Conservation (phyloP, 2,888 invertebrate genomes). For the Parnassius glacialis region DNA sequence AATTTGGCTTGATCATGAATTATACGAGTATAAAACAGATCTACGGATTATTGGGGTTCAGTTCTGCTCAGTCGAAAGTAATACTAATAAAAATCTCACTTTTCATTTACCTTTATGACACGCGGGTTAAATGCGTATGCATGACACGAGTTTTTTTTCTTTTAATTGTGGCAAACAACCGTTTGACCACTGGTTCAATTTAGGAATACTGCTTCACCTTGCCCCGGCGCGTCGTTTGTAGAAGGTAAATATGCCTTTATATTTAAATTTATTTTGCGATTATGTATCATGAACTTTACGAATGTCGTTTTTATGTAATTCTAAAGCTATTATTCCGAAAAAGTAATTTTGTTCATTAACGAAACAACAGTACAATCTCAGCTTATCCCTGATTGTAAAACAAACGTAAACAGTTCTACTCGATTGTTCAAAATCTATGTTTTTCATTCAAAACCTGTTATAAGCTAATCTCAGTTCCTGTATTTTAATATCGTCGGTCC, state of each 20-base stretch:
- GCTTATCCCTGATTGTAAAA: slow-evolving; percentile 47
- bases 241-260: slow-evolving; percentile 9
- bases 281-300: slow-evolving; percentile 3
- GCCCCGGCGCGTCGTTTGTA: too few relatives aligned
- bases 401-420: slow-evolving; percentile 45
- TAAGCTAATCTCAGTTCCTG: slow-evolving; percentile 73
- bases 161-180: too few relatives aligned
- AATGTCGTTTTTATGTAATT: slow-evolving; percentile 8
- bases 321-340: slow-evolving; percentile 10
- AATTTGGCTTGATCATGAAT: slow-evolving; percentile 76
- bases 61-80: slow-evolving; percentile 46
- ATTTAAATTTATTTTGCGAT: slow-evolving; percentile 2
- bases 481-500: slow-evolving; percentile 65
- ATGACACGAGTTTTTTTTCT: too few relatives aligned
- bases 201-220: too few relatives aligned
- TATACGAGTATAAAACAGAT: slow-evolving; percentile 61
- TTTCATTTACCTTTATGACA: slow-evolving; percentile 44
- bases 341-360: slow-evolving; percentile 35
- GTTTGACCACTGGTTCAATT: too few relatives aligned
- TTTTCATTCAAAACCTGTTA: slow-evolving; percentile 77
- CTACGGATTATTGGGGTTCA: slow-evolving; percentile 66
- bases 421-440: slow-evolving; percentile 60
- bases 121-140: too few relatives aligned
- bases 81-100: slow-evolving; percentile 61
- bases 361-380: slow-evolving; percentile 44